A percentile compares a stretch with the other conserved stretches of the same genome.
These are phyloP conservation scores for Cremastinae sp. DNA, from an alignment of 2,888 invertebrate species.

Conservation along the genomic window DNA sequence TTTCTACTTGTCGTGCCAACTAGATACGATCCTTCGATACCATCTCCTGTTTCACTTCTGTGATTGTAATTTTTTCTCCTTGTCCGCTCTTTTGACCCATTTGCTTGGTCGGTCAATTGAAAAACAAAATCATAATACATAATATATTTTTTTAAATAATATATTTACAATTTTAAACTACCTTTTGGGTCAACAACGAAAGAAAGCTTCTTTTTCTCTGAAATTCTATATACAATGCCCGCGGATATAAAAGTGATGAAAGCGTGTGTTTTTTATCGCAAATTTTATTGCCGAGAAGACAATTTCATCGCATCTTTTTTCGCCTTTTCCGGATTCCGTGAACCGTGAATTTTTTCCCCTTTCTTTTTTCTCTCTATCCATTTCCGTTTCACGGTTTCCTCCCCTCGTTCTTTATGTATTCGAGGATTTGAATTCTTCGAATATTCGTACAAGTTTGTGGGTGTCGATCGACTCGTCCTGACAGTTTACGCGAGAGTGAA, in stretches of 20 bases:
- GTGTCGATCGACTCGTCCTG: slow-evolving; percentile 39
- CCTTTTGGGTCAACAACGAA: no score
- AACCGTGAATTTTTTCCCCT: slow-evolving; percentile 20
- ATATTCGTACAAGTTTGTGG: slow-evolving; percentile 45
- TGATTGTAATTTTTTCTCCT: background rate
- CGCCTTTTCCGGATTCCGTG: slow-evolving; percentile 17
- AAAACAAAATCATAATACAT: background rate
- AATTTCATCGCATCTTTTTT: slow-evolving; percentile 33
- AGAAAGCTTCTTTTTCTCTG: background rate
- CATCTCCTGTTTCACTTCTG: slow-evolving; percentile 15
- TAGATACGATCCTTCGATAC: slow-evolving; percentile 29
- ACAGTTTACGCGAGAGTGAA: slow-evolving; percentile 15
- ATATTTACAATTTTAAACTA: background rate
- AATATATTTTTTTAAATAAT: background rate
- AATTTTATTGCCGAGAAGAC: slow-evolving; percentile 34
- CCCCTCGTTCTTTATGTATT: slow-evolving; percentile 35
- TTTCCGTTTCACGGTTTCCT: slow-evolving; percentile 30
- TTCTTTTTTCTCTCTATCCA: slow-evolving; percentile 11
- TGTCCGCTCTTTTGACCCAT: background rate
- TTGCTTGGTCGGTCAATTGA: background rate
- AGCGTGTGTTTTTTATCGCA: slow-evolving; percentile 10
- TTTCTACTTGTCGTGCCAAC: slow-evolving; percentile 32
- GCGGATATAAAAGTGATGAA: background rate
- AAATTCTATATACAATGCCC: background rate
- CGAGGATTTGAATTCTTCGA: slow-evolving; percentile 18